These are phyloP conservation scores for Meriones psammophilus DNA, from an alignment of 2,797 vertebrate genomes.

Conservation along the genomic window DNA sequence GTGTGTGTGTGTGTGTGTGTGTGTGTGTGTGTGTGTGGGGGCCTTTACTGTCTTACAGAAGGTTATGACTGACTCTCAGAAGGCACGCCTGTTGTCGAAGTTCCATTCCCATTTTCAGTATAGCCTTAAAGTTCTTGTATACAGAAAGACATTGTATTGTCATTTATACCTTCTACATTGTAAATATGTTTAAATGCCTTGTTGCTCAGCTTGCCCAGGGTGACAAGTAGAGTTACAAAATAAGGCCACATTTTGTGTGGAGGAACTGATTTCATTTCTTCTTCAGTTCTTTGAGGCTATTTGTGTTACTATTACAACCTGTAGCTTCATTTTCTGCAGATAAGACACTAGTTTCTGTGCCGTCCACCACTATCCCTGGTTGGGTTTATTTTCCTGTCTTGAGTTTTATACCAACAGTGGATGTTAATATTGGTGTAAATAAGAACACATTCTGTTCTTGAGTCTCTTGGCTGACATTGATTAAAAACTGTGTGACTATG, in stretches of 20 bases:
- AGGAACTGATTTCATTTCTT: background rate
- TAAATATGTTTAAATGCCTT: slow-evolving; percentile 32
- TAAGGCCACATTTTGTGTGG: background rate
- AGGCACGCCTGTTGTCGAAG: background rate
- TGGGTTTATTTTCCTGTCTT: background rate
- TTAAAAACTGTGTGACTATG: background rate
- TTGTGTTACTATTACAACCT: background rate
- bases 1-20: too few relatives aligned
- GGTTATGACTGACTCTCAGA: background rate
- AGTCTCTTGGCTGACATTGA: background rate
- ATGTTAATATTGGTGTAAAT: background rate
- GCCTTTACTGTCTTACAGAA: slow-evolving; percentile 35
- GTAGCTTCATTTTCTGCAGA: background rate
- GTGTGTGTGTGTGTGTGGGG: too few relatives aligned
- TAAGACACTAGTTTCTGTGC: background rate
- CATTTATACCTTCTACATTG: background rate
- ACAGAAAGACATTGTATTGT: background rate
- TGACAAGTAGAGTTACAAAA: background rate
- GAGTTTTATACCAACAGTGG: background rate
- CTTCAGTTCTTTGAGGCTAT: background rate
- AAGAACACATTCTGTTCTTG: background rate
- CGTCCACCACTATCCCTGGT: too few relatives aligned
- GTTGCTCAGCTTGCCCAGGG: background rate
- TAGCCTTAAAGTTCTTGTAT: background rate
- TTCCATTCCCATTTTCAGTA: background rate